Conservation (phyloP, 2,888 invertebrate genomes). For the Palloptera scutellata region DNA sequence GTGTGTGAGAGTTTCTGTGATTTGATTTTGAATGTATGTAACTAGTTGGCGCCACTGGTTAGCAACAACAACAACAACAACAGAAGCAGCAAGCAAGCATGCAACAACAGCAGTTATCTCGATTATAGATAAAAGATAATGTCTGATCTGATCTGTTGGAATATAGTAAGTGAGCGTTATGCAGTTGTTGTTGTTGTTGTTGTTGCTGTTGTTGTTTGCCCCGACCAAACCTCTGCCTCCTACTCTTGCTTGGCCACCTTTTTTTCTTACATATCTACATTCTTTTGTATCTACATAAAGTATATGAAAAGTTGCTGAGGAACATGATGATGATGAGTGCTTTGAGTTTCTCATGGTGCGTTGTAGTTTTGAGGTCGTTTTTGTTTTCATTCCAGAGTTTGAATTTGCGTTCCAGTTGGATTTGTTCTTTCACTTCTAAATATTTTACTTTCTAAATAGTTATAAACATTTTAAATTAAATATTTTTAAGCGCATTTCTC, state of each 20-base stretch:
- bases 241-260: not conserved
- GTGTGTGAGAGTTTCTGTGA: not conserved
- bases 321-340: too few species aligned
- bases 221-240: not conserved
- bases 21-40: conserved; percentile 40
- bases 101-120: conserved; percentile 19
- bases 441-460: conserved; percentile 31
- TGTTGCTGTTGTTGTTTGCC: conserved; percentile 5
- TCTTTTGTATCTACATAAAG: too few species aligned
- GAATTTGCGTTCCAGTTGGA: too few species aligned
- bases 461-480: conserved; percentile 32
- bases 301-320: too few species aligned
- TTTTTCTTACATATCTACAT: too few species aligned
- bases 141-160: conserved; percentile 33
- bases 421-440: conserved; percentile 9
- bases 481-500: conserved; percentile 47
- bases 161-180: conserved; percentile 6
- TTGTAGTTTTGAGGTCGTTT: too few species aligned
- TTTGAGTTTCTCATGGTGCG: too few species aligned
- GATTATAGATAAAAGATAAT: conserved; percentile 29
- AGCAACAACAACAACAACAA: not conserved
- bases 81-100: too few species aligned
- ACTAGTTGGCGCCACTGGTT: conserved; percentile 51
- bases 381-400: too few species aligned
- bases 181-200: not conserved